Conservation (phyloP, 1,140 invertebrate species). For the Babylonia areolata region DNA sequence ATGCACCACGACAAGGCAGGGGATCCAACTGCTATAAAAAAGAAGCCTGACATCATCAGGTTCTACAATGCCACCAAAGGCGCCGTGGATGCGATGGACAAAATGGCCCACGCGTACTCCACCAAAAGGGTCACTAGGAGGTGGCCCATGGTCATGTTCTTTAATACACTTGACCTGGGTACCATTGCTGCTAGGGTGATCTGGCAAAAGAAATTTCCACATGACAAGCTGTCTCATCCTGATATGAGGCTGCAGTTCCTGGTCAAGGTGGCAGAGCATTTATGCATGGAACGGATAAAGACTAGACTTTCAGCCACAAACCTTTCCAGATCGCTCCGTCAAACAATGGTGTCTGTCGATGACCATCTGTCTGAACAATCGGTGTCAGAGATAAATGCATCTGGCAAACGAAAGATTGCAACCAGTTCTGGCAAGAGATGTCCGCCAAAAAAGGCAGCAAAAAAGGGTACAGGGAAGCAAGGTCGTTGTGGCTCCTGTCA, state of each 20-base stretch:
- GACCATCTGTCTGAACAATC: background rate
- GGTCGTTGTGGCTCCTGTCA: background rate
- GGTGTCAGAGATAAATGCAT: background rate
- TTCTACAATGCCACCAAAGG: conserved; percentile 76
- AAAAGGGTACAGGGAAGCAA: background rate
- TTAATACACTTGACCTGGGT: conserved; percentile 51
- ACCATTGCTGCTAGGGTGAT: conserved; percentile 30
- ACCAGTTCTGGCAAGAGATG: background rate
- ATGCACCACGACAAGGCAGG: conserved; percentile 55
- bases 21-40: background rate
- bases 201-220: conserved; percentile 11
- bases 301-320: background rate
- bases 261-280: background rate
- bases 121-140: conserved; percentile 43
- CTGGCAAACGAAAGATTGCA: background rate
- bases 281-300: background rate
- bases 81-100: conserved; percentile 74
- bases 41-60: conserved; percentile 74
- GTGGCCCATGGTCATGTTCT: conserved; percentile 55
- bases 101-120: conserved; percentile 40
- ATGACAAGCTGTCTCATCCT: background rate
- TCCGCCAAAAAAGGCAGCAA: background rate
- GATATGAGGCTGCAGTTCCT: background rate
- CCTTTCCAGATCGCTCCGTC: background rate
- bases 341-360: background rate